phyloP scores from a whole-genome alignment of 2,888 invertebrate species.

The Acanthosoma haemorrhoidale region DNA sequence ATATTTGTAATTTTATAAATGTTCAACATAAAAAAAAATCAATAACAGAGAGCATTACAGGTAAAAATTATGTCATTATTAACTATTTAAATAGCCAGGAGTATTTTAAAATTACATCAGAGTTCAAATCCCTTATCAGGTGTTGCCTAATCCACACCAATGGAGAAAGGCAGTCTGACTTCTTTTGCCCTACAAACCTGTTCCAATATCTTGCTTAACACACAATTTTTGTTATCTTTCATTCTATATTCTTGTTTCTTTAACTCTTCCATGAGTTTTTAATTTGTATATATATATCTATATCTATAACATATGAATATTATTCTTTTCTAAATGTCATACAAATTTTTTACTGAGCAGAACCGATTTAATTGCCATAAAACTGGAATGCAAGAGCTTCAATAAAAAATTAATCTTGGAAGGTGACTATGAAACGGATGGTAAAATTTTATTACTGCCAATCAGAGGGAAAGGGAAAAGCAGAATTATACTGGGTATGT shows the following conservation, averaged over 20 bases:
- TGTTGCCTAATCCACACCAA: constrained; percentile 7
- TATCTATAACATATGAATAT: neutral
- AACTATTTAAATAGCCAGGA: neutral
- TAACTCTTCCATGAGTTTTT: neutral
- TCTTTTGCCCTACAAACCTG: constrained; percentile 24
- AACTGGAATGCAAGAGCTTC: constrained; percentile 32
- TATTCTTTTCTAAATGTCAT: too few species aligned
- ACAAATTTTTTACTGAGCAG: constrained; percentile 4
- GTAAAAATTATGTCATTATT: too few species aligned
- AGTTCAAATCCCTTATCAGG: constrained; percentile 11
- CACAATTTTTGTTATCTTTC: neutral
- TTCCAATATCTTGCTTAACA: neutral
- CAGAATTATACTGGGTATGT: constrained; percentile 32
- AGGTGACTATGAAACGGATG: constrained; percentile 36
- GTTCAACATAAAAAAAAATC: neutral
- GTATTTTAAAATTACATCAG: constrained; percentile 18
- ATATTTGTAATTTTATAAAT: neutral
- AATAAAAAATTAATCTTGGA: constrained; percentile 33
- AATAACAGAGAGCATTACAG: neutral
- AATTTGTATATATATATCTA: neutral
- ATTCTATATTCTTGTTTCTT: neutral
- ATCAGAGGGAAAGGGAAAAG: constrained; percentile 36
- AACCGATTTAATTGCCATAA: constrained; percentile 30
- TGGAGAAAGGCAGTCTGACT: constrained; percentile 20
- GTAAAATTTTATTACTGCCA: constrained; percentile 35